Percentiles rank a stretch among this genome's conserved stretches.
Conservation (phyloP, 2,888 invertebrate species). For the Trachelus iudaicus region DNA sequence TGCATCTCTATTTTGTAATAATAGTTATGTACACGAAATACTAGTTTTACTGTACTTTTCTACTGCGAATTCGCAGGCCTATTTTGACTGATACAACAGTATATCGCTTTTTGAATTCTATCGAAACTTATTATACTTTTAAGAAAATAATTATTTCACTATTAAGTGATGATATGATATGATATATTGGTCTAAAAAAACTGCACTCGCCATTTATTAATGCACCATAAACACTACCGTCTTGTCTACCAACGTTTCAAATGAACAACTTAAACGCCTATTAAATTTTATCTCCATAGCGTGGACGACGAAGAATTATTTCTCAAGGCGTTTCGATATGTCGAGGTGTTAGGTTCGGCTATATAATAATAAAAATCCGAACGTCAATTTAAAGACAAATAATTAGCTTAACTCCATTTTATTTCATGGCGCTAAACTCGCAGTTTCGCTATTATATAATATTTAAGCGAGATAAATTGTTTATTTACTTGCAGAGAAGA, state of each 20-base stretch:
- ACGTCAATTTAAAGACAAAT: conserved; percentile 9
- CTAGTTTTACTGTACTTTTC: background rate
- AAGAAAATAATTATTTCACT: background rate
- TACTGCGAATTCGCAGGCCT: background rate
- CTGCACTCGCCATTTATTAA: background rate
- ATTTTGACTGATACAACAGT: background rate
- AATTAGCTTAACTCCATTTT: conserved; percentile 2
- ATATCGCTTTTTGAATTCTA: background rate
- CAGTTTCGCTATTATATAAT: conserved; percentile 30
- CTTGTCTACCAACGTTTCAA: background rate
- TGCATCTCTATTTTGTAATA: background rate
- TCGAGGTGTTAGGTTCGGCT: background rate
- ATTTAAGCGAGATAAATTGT: conserved; percentile 24
- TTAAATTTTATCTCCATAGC: too few relatives aligned
- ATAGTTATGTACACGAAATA: background rate
- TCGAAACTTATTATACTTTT: background rate
- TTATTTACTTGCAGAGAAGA: background rate
- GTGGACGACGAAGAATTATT: background rate
- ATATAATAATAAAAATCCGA: conserved; percentile 8
- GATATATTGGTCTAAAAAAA: background rate
- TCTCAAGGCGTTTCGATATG: background rate
- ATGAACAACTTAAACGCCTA: too few relatives aligned
- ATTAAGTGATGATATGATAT: background rate
- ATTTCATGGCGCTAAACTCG: background rate
- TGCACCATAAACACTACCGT: background rate